Evolutionary conservation across 2,113 vertebrate species (phyloP), one percentile per base, ranked within the genome.

Genomic region (Syngnathus scovelli): DNA sequence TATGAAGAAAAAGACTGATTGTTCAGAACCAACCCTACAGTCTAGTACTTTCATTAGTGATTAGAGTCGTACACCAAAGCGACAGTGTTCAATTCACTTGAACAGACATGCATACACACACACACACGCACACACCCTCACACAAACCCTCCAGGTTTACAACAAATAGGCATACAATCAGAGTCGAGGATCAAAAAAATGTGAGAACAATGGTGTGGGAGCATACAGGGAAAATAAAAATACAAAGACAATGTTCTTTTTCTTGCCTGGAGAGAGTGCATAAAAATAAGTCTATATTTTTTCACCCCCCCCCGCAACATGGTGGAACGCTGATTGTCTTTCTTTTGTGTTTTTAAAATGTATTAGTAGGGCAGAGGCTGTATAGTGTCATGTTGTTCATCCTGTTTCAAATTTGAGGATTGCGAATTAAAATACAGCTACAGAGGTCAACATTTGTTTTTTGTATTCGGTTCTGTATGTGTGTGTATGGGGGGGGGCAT

Each of bases 111-210:
- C 33, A 52, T 43, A 77, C 18, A 38, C 36, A 12, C 43, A 4
- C 41, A 3, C 43, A 4, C 43, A 46, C 44, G 12, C 12, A 10
- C 44, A 46, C 33, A 38, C 21, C 5, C 33, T 61, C 44, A n/a
- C 23, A 48, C 16, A 75, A 37, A 70, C 27, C 61, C 15, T 12
- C 15, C 27, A 60, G 37, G 21, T 33, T 44, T 21, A 37, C 52
- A 65, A 44, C 15, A 58, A 71, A 64, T 37, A 67, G 4, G 7
- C 74, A 76, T 6, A 41, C 51, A 76, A 51, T 70, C 70, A 74
- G 27, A 81, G 41, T 68, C 64, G 46, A 39, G 65, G 76, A 77
- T 81, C 69, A 71, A 44, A 70, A 16, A 33, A 62, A 43, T 68
- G 10, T 36, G 54, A 44, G 63, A 61, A 70, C 58, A 67, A 64